These are phyloP conservation scores for Nestor notabilis DNA, from an alignment of 2,113 vertebrate species.

Conservation along the genomic window DNA sequence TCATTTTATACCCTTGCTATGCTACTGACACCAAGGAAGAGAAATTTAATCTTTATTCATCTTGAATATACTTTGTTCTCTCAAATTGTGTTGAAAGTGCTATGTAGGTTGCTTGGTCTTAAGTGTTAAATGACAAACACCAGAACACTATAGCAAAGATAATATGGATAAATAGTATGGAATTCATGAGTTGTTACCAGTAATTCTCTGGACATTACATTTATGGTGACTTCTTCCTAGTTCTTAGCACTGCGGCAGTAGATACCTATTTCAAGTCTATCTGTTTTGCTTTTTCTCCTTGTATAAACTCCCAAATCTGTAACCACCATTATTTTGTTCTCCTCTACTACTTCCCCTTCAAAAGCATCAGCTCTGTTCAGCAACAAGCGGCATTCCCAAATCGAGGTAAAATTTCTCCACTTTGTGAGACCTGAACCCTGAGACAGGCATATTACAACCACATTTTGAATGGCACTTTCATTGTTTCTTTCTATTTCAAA, in stretches of 20 bases:
- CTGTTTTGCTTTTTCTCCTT: background rate
- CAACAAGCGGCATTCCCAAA: background rate
- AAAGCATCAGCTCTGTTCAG: background rate
- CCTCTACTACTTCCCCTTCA: background rate
- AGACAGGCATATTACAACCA: background rate
- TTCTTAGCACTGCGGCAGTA: background rate
- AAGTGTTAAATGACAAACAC: background rate
- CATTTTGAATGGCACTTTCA: background rate
- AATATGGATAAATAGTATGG: background rate
- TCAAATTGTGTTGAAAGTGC: background rate
- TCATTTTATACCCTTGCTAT: background rate
- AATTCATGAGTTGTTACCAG: background rate
- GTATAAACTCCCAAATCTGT: background rate
- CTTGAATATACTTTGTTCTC: background rate
- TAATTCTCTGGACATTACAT: background rate
- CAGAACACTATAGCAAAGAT: background rate
- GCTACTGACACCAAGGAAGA: background rate
- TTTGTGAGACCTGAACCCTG: accelerated
- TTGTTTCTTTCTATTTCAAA: background rate
- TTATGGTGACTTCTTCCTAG: background rate
- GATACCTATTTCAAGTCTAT: background rate
- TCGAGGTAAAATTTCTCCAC: background rate
- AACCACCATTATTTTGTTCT: background rate
- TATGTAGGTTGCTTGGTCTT: background rate
- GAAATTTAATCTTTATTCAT: background rate